Evolutionary conservation across 2,888 invertebrate species (phyloP).

Genomic region (Aleiodes testaceus): DNA sequence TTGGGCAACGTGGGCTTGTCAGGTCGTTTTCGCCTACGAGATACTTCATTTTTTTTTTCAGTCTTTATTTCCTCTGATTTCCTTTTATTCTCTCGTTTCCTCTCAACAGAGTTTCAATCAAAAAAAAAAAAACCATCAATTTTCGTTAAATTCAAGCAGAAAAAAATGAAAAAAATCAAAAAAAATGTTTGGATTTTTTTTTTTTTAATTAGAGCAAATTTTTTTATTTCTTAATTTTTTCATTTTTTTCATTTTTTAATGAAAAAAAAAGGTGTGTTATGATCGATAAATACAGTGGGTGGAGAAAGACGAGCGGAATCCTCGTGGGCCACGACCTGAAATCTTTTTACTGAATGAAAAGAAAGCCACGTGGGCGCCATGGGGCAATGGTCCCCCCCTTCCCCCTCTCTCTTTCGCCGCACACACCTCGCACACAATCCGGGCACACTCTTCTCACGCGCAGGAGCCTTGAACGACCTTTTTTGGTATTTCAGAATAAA

Average conservation of each 20-base stretch:
- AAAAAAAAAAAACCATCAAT: too few species aligned
- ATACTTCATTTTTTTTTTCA: constrained; percentile 8
- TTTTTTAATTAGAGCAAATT: background rate
- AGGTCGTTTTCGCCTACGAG: constrained; percentile 33
- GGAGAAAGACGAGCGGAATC: constrained; percentile 37
- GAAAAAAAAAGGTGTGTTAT: constrained; percentile 16
- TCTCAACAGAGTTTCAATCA: too few species aligned
- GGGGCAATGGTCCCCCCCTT: constrained; percentile 11
- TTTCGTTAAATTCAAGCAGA: too few species aligned
- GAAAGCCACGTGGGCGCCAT: constrained; percentile 39
- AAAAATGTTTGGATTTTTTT: too few species aligned
- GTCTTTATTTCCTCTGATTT: background rate
- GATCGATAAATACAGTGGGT: constrained; percentile 34
- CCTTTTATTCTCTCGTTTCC: background rate
- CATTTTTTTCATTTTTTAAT: background rate
- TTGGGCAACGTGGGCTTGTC: constrained; percentile 29
- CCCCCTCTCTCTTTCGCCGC: constrained; percentile 1
- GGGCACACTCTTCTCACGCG: constrained; percentile 39
- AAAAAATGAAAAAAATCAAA: too few species aligned
- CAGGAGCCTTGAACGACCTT: constrained; percentile 55
- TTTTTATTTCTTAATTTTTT: too few species aligned
- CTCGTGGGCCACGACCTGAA: constrained; percentile 26
- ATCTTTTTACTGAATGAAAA: constrained; percentile 30
- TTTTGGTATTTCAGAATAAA: constrained; percentile 52
- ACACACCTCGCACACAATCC: constrained; percentile 27